Conservation (phyloP, 2,113 vertebrate genomes). For the Lampris incognitus region DNA sequence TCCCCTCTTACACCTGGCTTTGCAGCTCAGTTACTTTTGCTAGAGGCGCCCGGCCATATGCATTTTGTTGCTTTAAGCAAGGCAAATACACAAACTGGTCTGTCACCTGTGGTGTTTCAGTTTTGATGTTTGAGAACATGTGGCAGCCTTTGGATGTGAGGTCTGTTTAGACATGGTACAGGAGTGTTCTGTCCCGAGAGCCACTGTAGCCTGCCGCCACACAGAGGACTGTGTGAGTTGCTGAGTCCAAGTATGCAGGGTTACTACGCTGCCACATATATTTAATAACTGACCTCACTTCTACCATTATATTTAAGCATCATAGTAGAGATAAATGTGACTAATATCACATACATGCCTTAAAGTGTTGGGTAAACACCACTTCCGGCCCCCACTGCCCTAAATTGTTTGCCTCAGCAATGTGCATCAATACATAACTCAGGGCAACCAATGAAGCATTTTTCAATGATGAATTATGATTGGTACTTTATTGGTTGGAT, state of each 20-base stretch:
- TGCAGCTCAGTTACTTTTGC: constrained; percentile 53
- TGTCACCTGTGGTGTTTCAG: constrained; percentile 71
- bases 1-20: constrained; percentile 44
- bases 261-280: too few relatives aligned
- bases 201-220: constrained; percentile 52
- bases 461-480: too few relatives aligned
- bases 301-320: neutral
- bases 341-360: too few relatives aligned
- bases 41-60: constrained; percentile 55
- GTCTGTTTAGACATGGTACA: constrained; percentile 69
- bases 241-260: constrained; percentile 21
- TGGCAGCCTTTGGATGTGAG: constrained; percentile 69
- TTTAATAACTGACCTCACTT: constrained; percentile 30
- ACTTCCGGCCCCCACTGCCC: too few relatives aligned
- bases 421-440: too few relatives aligned
- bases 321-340: too few relatives aligned
- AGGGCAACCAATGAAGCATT: too few relatives aligned
- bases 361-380: too few relatives aligned
- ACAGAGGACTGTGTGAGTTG: constrained; percentile 44
- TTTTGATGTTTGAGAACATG: constrained; percentile 67
- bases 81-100: constrained; percentile 65
- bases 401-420: too few relatives aligned
- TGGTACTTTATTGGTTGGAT: too few relatives aligned
- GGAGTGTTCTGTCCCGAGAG: constrained; percentile 61
- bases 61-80: constrained; percentile 61